A percentile compares a stretch with the other conserved stretches of the same genome.
Conservation (phyloP, 2,797 vertebrate species). For the Peromyscus eremicus region DNA sequence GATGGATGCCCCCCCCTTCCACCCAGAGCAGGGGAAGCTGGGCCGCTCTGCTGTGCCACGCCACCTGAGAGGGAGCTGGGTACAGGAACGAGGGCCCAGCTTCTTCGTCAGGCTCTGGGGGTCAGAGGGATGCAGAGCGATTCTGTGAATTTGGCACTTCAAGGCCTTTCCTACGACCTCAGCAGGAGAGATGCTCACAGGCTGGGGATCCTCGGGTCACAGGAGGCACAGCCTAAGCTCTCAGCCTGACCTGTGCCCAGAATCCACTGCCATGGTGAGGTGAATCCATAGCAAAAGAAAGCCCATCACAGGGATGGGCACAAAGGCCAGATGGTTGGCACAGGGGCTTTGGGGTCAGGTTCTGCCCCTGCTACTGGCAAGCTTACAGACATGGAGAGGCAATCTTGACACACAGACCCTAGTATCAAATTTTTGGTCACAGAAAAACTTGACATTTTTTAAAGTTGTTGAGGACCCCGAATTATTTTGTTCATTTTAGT, state of each 20-base stretch:
- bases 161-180: background rate
- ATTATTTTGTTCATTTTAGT: background rate
- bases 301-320: background rate
- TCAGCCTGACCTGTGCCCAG: background rate
- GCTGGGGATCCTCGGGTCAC: background rate
- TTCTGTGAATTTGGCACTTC: background rate
- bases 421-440: background rate
- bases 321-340: background rate
- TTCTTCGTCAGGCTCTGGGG: background rate
- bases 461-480: background rate
- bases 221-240: background rate
- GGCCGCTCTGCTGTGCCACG: background rate
- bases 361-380: background rate
- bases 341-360: background rate
- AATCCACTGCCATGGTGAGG: background rate
- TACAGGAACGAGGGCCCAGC: background rate
- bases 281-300: background rate
- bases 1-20: background rate
- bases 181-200: fast-evolving
- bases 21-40: background rate
- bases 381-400: fast-evolving
- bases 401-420: background rate
- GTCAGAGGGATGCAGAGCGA: too few species aligned
- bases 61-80: background rate
- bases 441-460: background rate